Conservation (phyloP, 2,113 vertebrate species). For the Nothoprocta pentlandii region DNA sequence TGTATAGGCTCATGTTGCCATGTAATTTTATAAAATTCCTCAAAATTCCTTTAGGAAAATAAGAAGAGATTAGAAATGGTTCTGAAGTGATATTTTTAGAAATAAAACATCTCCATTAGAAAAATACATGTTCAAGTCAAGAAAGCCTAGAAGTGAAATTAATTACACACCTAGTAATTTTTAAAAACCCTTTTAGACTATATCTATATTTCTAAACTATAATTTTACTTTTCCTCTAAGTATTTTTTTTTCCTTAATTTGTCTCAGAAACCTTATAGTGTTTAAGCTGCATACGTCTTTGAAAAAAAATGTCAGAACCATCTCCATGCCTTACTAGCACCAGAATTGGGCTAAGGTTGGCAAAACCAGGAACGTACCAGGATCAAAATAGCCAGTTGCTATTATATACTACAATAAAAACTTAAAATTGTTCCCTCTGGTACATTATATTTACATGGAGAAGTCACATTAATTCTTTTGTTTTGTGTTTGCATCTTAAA, state of each 20-base stretch:
- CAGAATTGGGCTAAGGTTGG: background rate
- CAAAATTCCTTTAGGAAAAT: background rate
- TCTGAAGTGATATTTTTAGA: background rate
- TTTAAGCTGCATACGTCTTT: background rate
- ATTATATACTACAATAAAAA: background rate
- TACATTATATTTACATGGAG: background rate
- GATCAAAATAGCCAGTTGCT: background rate
- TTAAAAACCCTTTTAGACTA: background rate
- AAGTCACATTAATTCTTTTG: background rate
- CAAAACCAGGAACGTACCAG: background rate
- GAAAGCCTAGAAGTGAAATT: background rate
- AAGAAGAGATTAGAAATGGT: background rate
- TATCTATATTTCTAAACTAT: background rate
- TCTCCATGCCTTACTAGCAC: background rate
- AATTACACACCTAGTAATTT: background rate
- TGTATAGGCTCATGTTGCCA: background rate
- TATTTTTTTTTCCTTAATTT: background rate
- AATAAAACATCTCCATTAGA: background rate
- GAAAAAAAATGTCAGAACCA: background rate
- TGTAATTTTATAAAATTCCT: background rate
- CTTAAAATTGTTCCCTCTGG: background rate
- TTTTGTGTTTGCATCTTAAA: background rate
- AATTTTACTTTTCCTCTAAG: background rate
- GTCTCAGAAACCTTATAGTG: background rate
- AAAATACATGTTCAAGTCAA: background rate